Percentiles rank a stretch among this genome's conserved stretches.
Evolutionary conservation across 1,140 invertebrate genomes (phyloP).

Genomic region (Brachionus rubens): DNA sequence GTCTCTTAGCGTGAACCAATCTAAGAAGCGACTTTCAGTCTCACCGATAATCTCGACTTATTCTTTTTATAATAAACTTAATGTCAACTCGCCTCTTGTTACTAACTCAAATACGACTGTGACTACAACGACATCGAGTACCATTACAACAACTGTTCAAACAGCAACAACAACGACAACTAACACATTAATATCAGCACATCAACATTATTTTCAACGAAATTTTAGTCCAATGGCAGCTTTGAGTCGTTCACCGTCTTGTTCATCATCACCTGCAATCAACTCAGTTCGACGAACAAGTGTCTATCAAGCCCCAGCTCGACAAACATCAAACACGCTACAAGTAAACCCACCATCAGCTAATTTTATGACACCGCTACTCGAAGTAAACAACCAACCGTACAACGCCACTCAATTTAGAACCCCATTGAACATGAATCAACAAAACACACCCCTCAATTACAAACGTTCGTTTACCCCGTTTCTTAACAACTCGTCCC

Average conservation of each 20-base stretch:
- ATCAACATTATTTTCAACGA: slow-evolving; percentile 41
- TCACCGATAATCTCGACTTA: slow-evolving; percentile 39
- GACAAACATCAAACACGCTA: background rate
- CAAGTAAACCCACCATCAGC: background rate
- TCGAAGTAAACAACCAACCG: slow-evolving; percentile 21
- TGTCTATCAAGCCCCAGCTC: slow-evolving; percentile 7
- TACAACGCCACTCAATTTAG: background rate
- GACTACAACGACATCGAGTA: background rate
- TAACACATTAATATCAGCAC: background rate
- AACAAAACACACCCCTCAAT: background rate
- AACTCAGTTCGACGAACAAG: slow-evolving; percentile 1
- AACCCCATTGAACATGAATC: slow-evolving; percentile 27
- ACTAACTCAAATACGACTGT: slow-evolving; percentile 7
- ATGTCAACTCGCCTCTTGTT: slow-evolving; percentile 33
- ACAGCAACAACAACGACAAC: background rate
- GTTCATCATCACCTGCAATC: slow-evolving; percentile 30
- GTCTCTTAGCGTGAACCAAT: slow-evolving; percentile 17
- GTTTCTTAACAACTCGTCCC: background rate
- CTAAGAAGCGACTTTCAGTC: slow-evolving; percentile 33
- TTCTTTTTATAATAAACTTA: slow-evolving; percentile 39
- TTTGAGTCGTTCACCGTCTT: slow-evolving; percentile 17
- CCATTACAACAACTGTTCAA: background rate
- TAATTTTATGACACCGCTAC: slow-evolving; percentile 37
- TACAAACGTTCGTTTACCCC: background rate
- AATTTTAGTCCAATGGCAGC: slow-evolving; percentile 42